These are phyloP conservation scores for Lucilia sericata DNA, from an alignment of 1,140 invertebrate genomes.

Conservation along the genomic window DNA sequence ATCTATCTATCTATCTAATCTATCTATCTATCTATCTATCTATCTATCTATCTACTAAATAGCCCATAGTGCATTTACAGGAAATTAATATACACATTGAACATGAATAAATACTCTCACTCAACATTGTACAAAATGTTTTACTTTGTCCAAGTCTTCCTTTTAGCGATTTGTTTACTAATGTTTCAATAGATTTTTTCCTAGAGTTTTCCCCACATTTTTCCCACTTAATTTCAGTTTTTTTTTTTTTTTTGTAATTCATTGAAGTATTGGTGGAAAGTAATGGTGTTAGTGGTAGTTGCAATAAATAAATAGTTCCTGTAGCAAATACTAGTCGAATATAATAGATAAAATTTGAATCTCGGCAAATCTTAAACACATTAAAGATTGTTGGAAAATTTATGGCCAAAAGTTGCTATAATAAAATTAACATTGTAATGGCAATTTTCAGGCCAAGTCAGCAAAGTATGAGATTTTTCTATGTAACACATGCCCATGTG, in stretches of 20 bases:
- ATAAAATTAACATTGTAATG: constrained; percentile 68
- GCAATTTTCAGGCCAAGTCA: constrained; percentile 55
- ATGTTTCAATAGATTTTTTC: not conserved
- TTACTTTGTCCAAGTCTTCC: not conserved
- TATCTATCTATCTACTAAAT: not conserved
- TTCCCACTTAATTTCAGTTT: not conserved
- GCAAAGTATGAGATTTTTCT: constrained; percentile 36
- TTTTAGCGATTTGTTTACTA: constrained; percentile 14
- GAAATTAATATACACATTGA: not conserved
- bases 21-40: too few relatives aligned
- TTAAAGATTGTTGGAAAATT: constrained; percentile 67
- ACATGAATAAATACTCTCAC: not conserved
- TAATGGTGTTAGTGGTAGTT: not conserved
- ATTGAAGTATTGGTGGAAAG: not conserved
- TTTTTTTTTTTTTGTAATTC: not conserved
- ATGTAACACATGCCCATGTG: not conserved
- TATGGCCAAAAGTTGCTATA: constrained; percentile 62
- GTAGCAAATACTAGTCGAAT: too few relatives aligned
- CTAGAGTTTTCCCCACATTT: not conserved
- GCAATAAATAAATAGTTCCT: not conserved
- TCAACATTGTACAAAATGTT: not conserved
- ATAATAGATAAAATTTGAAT: constrained; percentile 1
- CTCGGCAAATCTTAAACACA: constrained; percentile 52
- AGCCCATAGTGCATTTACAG: not conserved
- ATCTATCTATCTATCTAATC: too few relatives aligned